Percentiles rank a stretch among this genome's conserved stretches.
These are phyloP conservation scores for Pipa parva DNA, from an alignment of 2,113 vertebrate genomes.

Conservation along the genomic window DNA sequence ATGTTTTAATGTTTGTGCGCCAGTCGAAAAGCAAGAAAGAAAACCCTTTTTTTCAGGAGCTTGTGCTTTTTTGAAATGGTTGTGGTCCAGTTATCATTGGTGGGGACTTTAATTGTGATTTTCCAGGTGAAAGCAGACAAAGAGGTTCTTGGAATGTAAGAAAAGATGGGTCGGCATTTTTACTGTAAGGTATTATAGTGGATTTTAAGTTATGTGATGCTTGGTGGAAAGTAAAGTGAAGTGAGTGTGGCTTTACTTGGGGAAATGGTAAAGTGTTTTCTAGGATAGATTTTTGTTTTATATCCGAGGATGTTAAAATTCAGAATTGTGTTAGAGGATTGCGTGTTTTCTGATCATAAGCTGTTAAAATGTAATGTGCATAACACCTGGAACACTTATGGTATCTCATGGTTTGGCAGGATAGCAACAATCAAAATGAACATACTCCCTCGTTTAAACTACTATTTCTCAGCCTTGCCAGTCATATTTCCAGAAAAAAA, in stretches of 20 bases:
- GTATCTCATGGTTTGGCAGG: too few species aligned
- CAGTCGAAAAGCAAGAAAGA: background rate
- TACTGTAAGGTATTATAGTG: background rate
- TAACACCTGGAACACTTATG: too few species aligned
- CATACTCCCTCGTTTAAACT: too few species aligned
- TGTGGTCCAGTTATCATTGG: background rate
- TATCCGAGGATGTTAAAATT: background rate
- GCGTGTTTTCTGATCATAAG: background rate
- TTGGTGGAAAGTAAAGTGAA: background rate
- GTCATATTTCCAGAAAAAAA: too few species aligned
- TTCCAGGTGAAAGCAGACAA: too few species aligned
- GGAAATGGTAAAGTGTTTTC: background rate
- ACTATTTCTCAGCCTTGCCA: too few species aligned
- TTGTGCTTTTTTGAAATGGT: background rate
- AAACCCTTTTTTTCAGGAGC: background rate
- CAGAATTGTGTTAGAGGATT: background rate
- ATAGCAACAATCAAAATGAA: too few species aligned
- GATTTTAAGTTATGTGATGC: background rate
- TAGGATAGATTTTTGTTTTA: background rate
- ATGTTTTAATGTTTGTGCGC: background rate
- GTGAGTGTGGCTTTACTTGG: background rate
- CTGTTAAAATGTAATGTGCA: too few species aligned
- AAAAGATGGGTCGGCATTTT: background rate
- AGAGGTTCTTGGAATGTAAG: background rate
- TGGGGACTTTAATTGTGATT: too few species aligned